Evolutionary conservation across 2,888 invertebrate genomes (phyloP).

Genomic region (Ptycholaimellus sp.): DNA sequence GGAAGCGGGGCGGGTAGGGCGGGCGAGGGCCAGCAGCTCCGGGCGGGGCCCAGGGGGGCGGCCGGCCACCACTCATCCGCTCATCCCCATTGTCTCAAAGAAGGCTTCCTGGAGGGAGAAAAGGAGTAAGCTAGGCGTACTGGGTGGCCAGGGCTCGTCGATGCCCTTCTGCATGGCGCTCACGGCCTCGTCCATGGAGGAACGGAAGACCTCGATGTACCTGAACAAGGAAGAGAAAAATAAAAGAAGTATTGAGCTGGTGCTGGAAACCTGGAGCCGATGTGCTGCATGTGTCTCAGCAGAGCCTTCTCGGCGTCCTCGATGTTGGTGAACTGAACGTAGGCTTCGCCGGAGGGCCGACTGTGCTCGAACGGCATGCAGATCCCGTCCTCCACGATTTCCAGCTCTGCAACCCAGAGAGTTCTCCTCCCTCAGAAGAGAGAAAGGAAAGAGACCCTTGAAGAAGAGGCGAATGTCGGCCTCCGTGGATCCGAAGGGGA

Average conservation of each 20-base stretch:
- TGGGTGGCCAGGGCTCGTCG: too few species aligned
- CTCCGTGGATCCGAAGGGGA: constrained; percentile 80
- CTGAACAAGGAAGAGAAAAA: constrained; percentile 35
- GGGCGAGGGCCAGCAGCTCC: too few species aligned
- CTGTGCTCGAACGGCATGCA: constrained; percentile 77
- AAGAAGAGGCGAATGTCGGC: constrained; percentile 85
- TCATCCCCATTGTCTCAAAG: too few species aligned
- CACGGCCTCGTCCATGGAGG: constrained; percentile 51
- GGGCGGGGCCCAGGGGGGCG: too few species aligned
- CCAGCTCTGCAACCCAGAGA: constrained; percentile 68
- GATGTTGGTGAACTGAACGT: constrained; percentile 92
- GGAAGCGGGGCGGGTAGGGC: too few species aligned
- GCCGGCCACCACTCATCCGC: too few species aligned
- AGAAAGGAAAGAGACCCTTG: too few species aligned
- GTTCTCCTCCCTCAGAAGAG: too few species aligned
- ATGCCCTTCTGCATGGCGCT: constrained; percentile 20
- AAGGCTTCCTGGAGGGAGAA: too few species aligned
- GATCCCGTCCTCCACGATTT: constrained; percentile 90
- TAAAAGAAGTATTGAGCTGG: not conserved
- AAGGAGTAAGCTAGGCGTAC: too few species aligned
- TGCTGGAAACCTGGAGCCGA: too few species aligned
- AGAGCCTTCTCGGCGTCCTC: constrained; percentile 90
- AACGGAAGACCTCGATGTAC: constrained; percentile 90
- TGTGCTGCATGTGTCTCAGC: constrained; percentile 96
- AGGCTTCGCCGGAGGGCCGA: constrained; percentile 98